These are phyloP conservation scores for Catamblyrhynchus diadema DNA, from an alignment of 2,797 vertebrate genomes.

Conservation along the genomic window DNA sequence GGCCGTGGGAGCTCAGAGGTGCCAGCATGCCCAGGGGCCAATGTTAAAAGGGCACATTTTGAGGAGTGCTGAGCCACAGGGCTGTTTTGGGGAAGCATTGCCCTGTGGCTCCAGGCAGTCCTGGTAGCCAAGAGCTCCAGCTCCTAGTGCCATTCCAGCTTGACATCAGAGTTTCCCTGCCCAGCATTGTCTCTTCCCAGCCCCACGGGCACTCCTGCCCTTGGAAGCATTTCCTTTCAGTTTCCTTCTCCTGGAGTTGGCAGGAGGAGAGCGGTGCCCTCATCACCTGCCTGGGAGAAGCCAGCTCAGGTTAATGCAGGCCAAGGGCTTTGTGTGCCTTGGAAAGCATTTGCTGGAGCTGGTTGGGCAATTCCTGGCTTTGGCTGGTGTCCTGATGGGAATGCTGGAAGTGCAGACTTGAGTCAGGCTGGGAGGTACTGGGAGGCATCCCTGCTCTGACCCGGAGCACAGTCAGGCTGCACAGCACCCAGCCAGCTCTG, in stretches of 20 bases:
- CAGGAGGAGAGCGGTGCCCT: background rate
- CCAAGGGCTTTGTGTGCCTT: background rate
- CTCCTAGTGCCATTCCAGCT: background rate
- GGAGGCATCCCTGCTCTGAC: background rate
- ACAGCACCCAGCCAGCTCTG: background rate
- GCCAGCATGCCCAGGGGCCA: background rate
- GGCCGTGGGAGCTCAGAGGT: background rate
- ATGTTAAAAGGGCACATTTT: background rate
- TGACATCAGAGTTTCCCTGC: background rate
- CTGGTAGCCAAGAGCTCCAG: background rate
- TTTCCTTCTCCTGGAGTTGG: background rate
- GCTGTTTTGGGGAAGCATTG: background rate
- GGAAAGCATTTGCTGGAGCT: background rate
- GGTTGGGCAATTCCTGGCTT: conserved; percentile 34
- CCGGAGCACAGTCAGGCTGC: rapidly evolving
- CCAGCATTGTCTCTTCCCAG: background rate
- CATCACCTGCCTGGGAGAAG: background rate
- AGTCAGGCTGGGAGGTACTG: background rate
- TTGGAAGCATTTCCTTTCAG: background rate
- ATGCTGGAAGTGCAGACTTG: background rate
- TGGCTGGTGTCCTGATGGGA: conserved; percentile 13
- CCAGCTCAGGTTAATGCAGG: background rate
- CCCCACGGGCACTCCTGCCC: background rate
- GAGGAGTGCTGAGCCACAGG: background rate
- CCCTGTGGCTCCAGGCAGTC: background rate